Conservation (phyloP, 2,797 vertebrate genomes). For the Cephalopachus bancanus region DNA sequence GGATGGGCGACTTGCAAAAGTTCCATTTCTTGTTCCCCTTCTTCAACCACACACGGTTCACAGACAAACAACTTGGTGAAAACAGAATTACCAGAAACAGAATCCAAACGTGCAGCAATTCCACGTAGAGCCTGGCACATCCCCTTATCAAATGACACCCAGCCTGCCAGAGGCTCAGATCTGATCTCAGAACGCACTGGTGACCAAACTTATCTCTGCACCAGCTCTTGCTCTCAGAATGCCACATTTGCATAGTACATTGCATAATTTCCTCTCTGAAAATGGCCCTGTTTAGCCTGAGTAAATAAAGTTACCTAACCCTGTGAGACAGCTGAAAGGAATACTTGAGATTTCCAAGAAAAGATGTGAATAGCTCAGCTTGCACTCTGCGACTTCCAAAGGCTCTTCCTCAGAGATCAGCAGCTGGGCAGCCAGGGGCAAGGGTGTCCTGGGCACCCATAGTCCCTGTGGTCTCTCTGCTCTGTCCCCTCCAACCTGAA, state of each 20-base stretch:
- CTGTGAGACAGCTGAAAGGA: slow-evolving; percentile 54
- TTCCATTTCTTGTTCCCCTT: slow-evolving; percentile 38
- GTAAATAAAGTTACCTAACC: slow-evolving; percentile 81
- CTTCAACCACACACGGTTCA: slow-evolving; percentile 35
- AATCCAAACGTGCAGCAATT: slow-evolving; percentile 66
- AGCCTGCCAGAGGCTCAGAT: slow-evolving; percentile 64
- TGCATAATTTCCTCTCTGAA: slow-evolving; percentile 83
- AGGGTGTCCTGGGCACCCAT: background rate
- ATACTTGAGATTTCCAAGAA: slow-evolving; percentile 79
- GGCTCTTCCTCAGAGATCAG: background rate
- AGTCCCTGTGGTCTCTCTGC: background rate
- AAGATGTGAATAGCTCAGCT: slow-evolving; percentile 59
- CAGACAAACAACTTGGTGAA: background rate
- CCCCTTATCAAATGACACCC: slow-evolving; percentile 70
- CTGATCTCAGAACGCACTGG: slow-evolving; percentile 60
- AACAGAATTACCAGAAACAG: slow-evolving; percentile 75
- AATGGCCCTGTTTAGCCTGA: slow-evolving; percentile 74
- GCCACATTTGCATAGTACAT: slow-evolving; percentile 77
- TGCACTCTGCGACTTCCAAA: background rate
- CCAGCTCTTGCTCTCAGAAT: slow-evolving; percentile 55
- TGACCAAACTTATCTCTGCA: slow-evolving; percentile 73
- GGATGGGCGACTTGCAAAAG: background rate
- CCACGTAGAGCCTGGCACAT: slow-evolving; percentile 73
- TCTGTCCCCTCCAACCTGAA: background rate
- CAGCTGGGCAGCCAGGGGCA: background rate